Evolutionary conservation across 53 echinoderm and acorn worm genomes (phyloP).

Genomic region (Actinopyga echinites): DNA sequence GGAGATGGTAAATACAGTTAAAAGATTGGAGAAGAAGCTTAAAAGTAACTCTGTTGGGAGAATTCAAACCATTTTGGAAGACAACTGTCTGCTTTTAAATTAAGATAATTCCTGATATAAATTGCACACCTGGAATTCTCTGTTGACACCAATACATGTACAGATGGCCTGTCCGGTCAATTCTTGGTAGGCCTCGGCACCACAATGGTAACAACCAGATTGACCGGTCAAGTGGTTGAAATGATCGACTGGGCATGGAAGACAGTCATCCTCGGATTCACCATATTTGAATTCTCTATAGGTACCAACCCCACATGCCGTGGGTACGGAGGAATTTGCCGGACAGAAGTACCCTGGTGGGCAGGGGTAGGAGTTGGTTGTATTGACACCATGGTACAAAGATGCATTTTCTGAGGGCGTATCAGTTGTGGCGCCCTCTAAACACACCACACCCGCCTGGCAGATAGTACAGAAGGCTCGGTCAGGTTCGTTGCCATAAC

Average conservation of each 20-base stretch:
- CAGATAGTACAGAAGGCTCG: slow-evolving; percentile 88
- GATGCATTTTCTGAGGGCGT: slow-evolving; percentile 66
- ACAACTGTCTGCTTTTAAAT: too few species aligned
- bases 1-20: too few species aligned
- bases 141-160: slow-evolving; percentile 75
- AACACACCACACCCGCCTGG: slow-evolving; percentile 85
- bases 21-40: too few species aligned
- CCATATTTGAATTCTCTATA: slow-evolving; percentile 65
- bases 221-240: slow-evolving; percentile 95
- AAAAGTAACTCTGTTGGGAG: too few species aligned
- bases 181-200: slow-evolving; percentile 78
- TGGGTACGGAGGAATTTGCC: slow-evolving; percentile 61
- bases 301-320: slow-evolving; percentile 60
- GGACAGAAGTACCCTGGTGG: slow-evolving; percentile 91
- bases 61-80: too few species aligned
- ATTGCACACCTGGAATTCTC: slow-evolving; percentile 90
- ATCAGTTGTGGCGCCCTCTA: slow-evolving; percentile 92
- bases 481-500: slow-evolving; percentile 83
- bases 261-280: slow-evolving; percentile 62
- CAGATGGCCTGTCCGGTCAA: slow-evolving; percentile 59
- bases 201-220: slow-evolving; percentile 81
- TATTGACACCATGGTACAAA: slow-evolving; percentile 77
- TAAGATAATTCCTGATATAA: too few species aligned
- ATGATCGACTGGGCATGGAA: slow-evolving; percentile 74
- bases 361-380: slow-evolving; percentile 93